Conservation (phyloP, 2,888 invertebrate genomes). For the Meta bourneti region DNA sequence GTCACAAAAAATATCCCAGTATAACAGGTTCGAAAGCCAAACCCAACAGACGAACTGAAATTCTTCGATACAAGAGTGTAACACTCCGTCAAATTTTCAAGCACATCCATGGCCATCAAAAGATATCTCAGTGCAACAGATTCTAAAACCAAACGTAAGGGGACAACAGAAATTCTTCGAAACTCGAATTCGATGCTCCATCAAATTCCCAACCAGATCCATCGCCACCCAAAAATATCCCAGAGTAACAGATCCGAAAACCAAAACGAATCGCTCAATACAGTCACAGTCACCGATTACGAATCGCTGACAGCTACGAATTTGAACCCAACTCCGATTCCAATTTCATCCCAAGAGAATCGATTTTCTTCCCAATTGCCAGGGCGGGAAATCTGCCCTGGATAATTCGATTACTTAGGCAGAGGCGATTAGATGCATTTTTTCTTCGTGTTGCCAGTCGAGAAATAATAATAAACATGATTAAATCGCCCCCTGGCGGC, state of each 20-base stretch:
- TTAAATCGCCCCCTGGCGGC: conserved; percentile 51
- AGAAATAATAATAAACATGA: conserved; percentile 50
- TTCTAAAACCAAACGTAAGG: too few relatives aligned
- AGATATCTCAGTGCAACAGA: too few relatives aligned
- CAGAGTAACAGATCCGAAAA: conserved; percentile 30
- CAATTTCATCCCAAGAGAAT: conserved; percentile 25
- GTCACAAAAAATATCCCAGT: too few relatives aligned
- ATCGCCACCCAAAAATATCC: too few relatives aligned
- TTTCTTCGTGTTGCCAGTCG: conserved; percentile 2
- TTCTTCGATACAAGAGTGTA: too few relatives aligned
- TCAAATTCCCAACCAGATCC: background rate
- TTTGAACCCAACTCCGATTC: conserved; percentile 19
- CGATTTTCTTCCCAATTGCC: conserved; percentile 43
- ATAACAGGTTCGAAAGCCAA: too few relatives aligned
- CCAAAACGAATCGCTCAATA: conserved; percentile 61
- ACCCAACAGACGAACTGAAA: too few relatives aligned
- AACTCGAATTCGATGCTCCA: background rate
- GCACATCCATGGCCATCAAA: too few relatives aligned
- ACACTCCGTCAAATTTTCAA: too few relatives aligned
- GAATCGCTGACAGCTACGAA: conserved; percentile 44
- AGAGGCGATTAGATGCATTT: conserved; percentile 18
- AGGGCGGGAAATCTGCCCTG: conserved; percentile 37
- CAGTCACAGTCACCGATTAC: conserved; percentile 19
- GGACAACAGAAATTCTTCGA: too few relatives aligned
- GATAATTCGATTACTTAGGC: conserved; percentile 57